Percentiles rank a stretch among this genome's conserved stretches.
These are phyloP conservation scores for Tapirus terrestris DNA, from an alignment of 2,113 vertebrate genomes.

Conservation along the genomic window DNA sequence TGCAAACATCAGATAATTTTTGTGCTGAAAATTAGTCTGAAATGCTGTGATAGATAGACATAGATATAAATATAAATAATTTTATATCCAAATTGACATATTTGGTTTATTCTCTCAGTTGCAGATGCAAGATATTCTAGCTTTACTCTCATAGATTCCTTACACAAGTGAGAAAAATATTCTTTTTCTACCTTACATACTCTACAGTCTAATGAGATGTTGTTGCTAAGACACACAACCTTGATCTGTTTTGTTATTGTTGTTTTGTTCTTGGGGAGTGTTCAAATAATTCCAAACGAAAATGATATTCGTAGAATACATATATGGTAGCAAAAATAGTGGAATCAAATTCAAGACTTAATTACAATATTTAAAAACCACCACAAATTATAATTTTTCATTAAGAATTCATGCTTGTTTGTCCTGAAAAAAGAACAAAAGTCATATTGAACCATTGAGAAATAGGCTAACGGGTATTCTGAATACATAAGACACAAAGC, in stretches of 20 bases:
- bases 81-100: slow-evolving; percentile 64
- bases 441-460: not conserved
- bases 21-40: slow-evolving; percentile 79
- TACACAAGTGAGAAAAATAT: slow-evolving; percentile 79
- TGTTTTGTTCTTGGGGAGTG: not conserved
- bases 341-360: slow-evolving; percentile 65
- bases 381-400: not conserved
- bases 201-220: slow-evolving; percentile 43
- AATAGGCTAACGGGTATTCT: not conserved
- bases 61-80: not conserved
- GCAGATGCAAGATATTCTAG: slow-evolving; percentile 72
- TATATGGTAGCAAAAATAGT: slow-evolving; percentile 44
- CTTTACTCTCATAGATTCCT: slow-evolving; percentile 55
- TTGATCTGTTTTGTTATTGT: not conserved
- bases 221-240: slow-evolving; percentile 64
- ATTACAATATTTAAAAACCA: slow-evolving; percentile 67
- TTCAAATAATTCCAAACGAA: slow-evolving; percentile 48
- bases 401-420: not conserved
- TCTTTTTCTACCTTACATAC: slow-evolving; percentile 58
- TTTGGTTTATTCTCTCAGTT: slow-evolving; percentile 80
- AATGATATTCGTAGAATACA: slow-evolving; percentile 37
- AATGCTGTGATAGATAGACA: slow-evolving; percentile 22
- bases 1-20: slow-evolving; percentile 78
- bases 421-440: not conserved
- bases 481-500: not conserved